A percentile compares a stretch with the other conserved stretches of the same genome.
Evolutionary conservation across 1,140 invertebrate species (phyloP).

Genomic region (Triops cancriformis): DNA sequence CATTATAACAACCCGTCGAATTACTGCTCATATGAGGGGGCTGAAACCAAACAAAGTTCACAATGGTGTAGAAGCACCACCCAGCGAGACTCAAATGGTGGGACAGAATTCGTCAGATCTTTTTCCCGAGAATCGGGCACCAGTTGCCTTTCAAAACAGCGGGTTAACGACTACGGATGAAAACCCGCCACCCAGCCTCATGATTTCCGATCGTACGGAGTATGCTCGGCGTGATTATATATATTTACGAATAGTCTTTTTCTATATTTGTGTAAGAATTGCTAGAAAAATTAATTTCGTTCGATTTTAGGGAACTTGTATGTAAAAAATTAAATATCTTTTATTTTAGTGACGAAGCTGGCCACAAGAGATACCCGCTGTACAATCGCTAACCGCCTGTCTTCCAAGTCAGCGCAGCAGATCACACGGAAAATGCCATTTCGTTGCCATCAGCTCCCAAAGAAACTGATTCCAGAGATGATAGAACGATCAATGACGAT

Average conservation of each 20-base stretch:
- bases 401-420: not conserved
- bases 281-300: too few species aligned
- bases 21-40: not conserved
- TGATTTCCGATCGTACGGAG: not conserved
- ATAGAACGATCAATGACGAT: not conserved
- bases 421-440: not conserved
- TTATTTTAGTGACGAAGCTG: not conserved
- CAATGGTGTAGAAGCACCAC: not conserved
- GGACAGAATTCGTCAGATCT: not conserved
- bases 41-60: not conserved
- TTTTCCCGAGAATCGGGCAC: not conserved
- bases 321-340: too few species aligned
- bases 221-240: not conserved
- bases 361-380: not conserved
- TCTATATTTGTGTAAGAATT: too few species aligned
- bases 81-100: not conserved
- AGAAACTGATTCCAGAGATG: not conserved
- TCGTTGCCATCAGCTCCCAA: not conserved
- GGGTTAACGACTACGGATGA: not conserved
- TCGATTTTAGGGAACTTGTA: too few species aligned
- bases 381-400: not conserved
- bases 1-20: not conserved
- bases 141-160: not conserved
- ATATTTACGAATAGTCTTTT: not conserved
- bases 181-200: not conserved